These are phyloP conservation scores for Carposina sasakii DNA, from an alignment of 1,140 invertebrate species.

Conservation along the genomic window DNA sequence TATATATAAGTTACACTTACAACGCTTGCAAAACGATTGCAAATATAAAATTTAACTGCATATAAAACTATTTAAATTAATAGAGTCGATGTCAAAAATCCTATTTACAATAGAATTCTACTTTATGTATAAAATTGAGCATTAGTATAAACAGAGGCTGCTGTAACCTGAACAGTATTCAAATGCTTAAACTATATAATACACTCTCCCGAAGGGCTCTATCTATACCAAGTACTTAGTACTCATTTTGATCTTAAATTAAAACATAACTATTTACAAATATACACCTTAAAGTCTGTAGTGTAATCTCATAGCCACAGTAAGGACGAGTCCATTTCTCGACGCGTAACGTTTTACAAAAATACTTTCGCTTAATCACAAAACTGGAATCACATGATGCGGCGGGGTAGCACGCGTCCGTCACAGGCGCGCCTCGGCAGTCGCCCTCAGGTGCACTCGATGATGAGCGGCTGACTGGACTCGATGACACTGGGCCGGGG, in stretches of 20 bases:
- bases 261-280: constrained; percentile 44
- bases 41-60: constrained; percentile 28
- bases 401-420: constrained; percentile 52
- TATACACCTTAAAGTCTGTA: constrained; percentile 58
- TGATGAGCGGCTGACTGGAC: constrained; percentile 88
- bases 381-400: constrained; percentile 57
- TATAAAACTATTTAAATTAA: constrained; percentile 32
- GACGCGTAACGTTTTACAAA: constrained; percentile 42
- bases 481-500: constrained; percentile 86
- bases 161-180: constrained; percentile 47
- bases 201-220: constrained; percentile 31
- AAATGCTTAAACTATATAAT: constrained; percentile 40
- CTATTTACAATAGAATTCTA: constrained; percentile 61
- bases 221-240: constrained; percentile 60
- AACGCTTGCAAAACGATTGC: too few species aligned
- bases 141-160: constrained; percentile 61
- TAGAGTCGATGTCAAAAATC: constrained; percentile 46
- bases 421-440: constrained; percentile 17
- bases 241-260: too few species aligned
- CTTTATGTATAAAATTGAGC: constrained; percentile 62
- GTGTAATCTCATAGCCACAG: constrained; percentile 68
- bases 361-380: constrained; percentile 57
- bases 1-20: too few species aligned
- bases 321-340: constrained; percentile 38
- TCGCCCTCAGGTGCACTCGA: constrained; percentile 85